Base-by-base conservation (phyloP, 2,888 invertebrate species). In the Eilema sororculum region DNA sequence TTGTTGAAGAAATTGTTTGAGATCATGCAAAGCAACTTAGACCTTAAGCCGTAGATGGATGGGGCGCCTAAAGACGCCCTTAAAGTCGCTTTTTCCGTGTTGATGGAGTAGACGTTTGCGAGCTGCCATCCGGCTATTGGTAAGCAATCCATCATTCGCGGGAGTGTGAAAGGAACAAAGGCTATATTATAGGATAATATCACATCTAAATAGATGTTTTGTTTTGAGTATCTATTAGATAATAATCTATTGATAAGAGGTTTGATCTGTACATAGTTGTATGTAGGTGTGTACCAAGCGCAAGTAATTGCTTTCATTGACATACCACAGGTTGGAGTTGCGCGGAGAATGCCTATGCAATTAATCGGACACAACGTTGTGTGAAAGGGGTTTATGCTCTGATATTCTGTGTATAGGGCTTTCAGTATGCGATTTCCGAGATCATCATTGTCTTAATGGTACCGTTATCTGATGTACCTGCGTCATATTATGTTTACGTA, bases 221-320 rank as follows among this genome's bases (percentile, higher is more conserved):
- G 68, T 72, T 69, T 69, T 58, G 65, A 73, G 66, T 70, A 77
- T 80, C 80, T 76, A 78, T 82, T 74, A 80, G 79, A 84, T 86
- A 88, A 87, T 86, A 88, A 87, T 86, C 82, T 80, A 84, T 86
- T 82, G 80, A 61, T 78, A 81, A 4, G 12, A 63, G 68, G 60
- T 63, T 57, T 70, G 72, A 61, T 12, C 20, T 52, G 22, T 13
- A 41, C 16, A 78, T 82, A 79, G 68, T 60, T 71, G 75, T 72
- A 41, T 69, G 65, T 77, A 75, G 73, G 72, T 86, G 84, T 86
- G 82, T 85, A 9, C n/a, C n/a, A 4, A 86, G 85, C 83, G 87
- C 84, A 83, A 90, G 89, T 93, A 92, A 93, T 93, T 93, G 93
- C 90, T 91, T 92, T 89, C 90, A 93, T 92, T 93, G 93, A 91